These are phyloP conservation scores for Cardinalis cardinalis DNA, from an alignment of 2,113 vertebrate species.

Conservation along the genomic window DNA sequence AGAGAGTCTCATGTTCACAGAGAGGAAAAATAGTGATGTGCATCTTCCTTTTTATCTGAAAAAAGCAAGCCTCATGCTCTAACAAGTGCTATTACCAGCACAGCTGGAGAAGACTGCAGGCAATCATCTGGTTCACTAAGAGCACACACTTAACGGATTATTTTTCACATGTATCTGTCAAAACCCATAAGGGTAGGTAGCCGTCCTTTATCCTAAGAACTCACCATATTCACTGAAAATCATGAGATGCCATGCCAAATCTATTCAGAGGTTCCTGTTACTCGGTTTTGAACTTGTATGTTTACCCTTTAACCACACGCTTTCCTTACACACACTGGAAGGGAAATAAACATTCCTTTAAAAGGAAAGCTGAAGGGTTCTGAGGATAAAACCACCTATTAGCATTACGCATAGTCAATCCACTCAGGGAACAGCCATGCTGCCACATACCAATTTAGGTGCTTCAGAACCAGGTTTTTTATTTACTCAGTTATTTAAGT, in stretches of 20 bases:
- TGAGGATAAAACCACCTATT: not conserved
- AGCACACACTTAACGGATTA: not conserved
- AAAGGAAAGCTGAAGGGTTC: not conserved
- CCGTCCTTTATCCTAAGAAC: not conserved
- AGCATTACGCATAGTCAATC: not conserved
- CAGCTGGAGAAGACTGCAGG: not conserved
- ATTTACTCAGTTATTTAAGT: not conserved
- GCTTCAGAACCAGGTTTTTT: not conserved
- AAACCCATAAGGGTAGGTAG: not conserved
- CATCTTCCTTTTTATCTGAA: not conserved
- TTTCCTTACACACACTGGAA: not conserved
- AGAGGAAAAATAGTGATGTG: not conserved
- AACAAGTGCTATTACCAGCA: not conserved
- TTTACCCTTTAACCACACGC: not conserved
- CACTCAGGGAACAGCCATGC: not conserved
- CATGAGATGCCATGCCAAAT: not conserved
- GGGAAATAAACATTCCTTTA: not conserved
- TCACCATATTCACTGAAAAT: not conserved
- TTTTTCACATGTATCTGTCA: not conserved
- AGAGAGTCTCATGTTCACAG: not conserved
- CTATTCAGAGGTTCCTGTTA: not conserved
- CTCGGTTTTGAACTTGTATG: not conserved
- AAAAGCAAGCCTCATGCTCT: not conserved
- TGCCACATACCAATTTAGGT: not conserved
- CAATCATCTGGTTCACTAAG: not conserved